A percentile compares a stretch with the other conserved stretches of the same genome.
Evolutionary conservation across 2,888 invertebrate genomes (phyloP).

Genomic region (Allophyes oxyacanthae): DNA sequence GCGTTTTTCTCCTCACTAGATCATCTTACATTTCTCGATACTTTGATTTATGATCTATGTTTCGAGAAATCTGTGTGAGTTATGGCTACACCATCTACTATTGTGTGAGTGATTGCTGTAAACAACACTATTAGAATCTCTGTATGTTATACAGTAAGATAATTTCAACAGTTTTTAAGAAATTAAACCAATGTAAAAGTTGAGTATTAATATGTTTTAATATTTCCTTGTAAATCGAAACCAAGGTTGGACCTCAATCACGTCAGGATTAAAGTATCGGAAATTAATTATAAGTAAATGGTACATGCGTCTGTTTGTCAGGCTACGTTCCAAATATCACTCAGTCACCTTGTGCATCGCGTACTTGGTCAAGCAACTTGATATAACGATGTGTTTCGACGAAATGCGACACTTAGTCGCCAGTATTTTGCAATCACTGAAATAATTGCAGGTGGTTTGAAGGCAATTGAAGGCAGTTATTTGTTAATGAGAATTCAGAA

Average conservation of each 20-base stretch:
- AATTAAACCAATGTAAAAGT: conserved; percentile 14
- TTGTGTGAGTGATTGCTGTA: no score
- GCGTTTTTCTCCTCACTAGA: no score
- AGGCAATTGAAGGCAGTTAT: conserved; percentile 30
- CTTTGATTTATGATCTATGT: no score
- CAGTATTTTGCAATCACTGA: conserved; percentile 32
- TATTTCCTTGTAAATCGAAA: conserved; percentile 56
- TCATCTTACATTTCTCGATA: no score
- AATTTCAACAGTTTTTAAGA: conserved; percentile 11
- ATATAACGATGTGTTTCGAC: conserved; percentile 28
- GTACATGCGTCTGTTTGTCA: conserved; percentile 38
- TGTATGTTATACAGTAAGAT: conserved; percentile 1
- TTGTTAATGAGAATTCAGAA: conserved; percentile 5
- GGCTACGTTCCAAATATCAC: conserved; percentile 66
- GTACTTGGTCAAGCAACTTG: conserved; percentile 35
- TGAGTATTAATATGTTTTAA: conserved; percentile 24
- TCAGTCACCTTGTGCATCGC: conserved; percentile 65
- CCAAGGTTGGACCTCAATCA: conserved; percentile 54
- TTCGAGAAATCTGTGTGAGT: no score
- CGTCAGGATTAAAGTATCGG: conserved; percentile 61
- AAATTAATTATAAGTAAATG: conserved; percentile 58
- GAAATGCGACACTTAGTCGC: conserved; percentile 45
- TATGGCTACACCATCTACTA: no score
- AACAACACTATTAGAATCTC: no score
- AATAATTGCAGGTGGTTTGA: conserved; percentile 39